These are phyloP conservation scores for Acinonyx jubatus DNA, from an alignment of 2,113 vertebrate species.

Conservation along the genomic window DNA sequence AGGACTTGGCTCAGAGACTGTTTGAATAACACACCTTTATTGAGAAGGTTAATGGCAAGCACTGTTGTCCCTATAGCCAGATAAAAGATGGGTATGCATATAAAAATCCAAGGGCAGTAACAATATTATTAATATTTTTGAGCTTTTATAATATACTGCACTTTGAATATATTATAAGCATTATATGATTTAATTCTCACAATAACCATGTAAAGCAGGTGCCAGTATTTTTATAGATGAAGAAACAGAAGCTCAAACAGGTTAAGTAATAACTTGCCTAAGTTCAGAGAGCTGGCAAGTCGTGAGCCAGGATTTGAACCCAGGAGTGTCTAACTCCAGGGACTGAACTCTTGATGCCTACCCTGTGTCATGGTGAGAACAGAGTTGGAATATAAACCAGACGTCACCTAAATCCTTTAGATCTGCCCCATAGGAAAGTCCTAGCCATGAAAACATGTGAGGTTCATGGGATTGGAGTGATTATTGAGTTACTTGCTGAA, in stretches of 20 bases:
- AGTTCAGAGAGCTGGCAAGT: background rate
- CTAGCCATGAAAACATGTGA: background rate
- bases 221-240: background rate
- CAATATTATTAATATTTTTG: background rate
- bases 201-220: background rate
- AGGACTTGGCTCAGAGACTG: background rate
- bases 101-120: background rate
- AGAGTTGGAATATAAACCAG: background rate
- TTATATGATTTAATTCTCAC: constrained; percentile 1
- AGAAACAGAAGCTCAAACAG: background rate
- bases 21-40: background rate
- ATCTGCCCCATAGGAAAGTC: background rate
- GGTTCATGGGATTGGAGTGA: background rate
- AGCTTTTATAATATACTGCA: background rate
- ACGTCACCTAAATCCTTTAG: constrained; percentile 11
- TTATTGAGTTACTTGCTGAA: background rate
- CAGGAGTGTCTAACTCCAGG: background rate
- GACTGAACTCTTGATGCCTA: background rate
- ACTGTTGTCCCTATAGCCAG: background rate
- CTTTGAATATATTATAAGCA: background rate
- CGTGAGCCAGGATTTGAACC: background rate
- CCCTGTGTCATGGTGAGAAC: background rate
- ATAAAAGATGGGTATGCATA: background rate
- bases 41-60: background rate
- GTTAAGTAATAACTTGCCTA: background rate